These are phyloP conservation scores for Pelobates cultripes DNA, from an alignment of 2,797 vertebrate genomes.

Conservation along the genomic window DNA sequence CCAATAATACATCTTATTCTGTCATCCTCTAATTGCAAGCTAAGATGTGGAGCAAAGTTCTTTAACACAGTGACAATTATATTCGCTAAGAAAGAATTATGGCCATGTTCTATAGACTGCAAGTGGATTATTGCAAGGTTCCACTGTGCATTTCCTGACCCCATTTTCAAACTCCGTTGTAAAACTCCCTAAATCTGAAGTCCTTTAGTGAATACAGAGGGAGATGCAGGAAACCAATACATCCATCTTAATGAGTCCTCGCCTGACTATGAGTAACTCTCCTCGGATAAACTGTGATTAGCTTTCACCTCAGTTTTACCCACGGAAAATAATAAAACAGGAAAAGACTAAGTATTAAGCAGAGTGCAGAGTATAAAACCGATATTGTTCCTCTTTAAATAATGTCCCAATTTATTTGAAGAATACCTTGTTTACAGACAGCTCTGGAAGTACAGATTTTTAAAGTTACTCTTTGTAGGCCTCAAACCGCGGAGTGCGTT, in stretches of 20 bases:
- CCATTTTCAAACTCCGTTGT: conserved; percentile 10
- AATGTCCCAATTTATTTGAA: not conserved
- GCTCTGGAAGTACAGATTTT: not conserved
- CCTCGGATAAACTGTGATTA: not conserved
- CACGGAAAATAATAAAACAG: not conserved
- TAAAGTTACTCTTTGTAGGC: not conserved
- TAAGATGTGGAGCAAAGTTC: conserved; percentile 12
- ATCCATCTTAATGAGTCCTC: conserved; percentile 21
- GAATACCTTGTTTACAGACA: not conserved
- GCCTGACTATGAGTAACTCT: conserved; percentile 29
- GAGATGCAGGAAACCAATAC: conserved; percentile 11
- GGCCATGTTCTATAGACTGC: not conserved
- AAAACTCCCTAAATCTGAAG: not conserved
- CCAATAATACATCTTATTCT: not conserved
- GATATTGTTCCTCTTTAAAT: not conserved
- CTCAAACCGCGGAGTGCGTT: not conserved
- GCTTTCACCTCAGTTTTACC: conserved; percentile 1
- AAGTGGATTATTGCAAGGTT: conserved; percentile 22
- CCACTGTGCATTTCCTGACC: conserved; percentile 10
- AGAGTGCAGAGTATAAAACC: not conserved
- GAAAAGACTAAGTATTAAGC: not conserved
- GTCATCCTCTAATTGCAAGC: conserved; percentile 11
- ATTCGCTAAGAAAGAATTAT: conserved; percentile 14
- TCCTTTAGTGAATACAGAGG: conserved; percentile 2
- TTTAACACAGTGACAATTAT: not conserved